Evolutionary conservation across 2,797 vertebrate species (phyloP).

Genomic region (Gambusia yucatana): DNA sequence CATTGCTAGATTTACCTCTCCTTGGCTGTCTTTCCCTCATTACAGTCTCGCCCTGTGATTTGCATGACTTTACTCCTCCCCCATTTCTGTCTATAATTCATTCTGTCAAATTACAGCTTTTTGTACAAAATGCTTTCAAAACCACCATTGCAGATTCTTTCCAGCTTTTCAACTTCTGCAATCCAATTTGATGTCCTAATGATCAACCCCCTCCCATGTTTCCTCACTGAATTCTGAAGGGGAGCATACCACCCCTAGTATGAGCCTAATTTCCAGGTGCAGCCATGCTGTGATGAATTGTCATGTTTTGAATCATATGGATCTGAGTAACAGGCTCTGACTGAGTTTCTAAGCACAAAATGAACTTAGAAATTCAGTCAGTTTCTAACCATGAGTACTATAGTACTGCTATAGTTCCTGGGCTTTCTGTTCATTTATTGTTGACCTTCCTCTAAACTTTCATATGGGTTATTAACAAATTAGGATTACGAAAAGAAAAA

Average conservation of each 20-base stretch:
- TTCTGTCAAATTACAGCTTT: slow-evolving; percentile 47
- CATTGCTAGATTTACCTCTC: slow-evolving; percentile 8
- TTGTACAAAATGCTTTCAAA: slow-evolving; percentile 29
- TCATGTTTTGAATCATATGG: slow-evolving; percentile 25
- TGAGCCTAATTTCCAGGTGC: slow-evolving; percentile 41
- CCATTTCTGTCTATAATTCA: slow-evolving; percentile 41
- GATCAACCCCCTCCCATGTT: slow-evolving; percentile 32
- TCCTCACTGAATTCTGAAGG: slow-evolving; percentile 33
- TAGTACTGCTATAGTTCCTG: background rate
- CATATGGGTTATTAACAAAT: background rate
- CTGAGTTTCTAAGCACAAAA: slow-evolving; percentile 26
- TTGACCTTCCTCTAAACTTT: background rate
- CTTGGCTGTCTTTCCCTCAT: slow-evolving; percentile 33
- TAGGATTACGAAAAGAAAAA: background rate
- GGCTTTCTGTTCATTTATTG: background rate
- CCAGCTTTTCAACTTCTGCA: slow-evolving; percentile 39
- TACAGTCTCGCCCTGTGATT: slow-evolving; percentile 12
- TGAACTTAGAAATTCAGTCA: background rate
- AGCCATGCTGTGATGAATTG: slow-evolving; percentile 33
- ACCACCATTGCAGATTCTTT: slow-evolving; percentile 29
- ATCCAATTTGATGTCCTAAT: slow-evolving; percentile 58
- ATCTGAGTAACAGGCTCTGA: slow-evolving; percentile 8
- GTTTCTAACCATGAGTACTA: too few species aligned
- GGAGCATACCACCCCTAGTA: slow-evolving; percentile 25
- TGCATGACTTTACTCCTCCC: slow-evolving; percentile 49